Percentiles rank a stretch among this genome's conserved stretches.
These are phyloP conservation scores for Eulemur mongoz DNA, from an alignment of 2,797 vertebrate species.

Conservation along the genomic window DNA sequence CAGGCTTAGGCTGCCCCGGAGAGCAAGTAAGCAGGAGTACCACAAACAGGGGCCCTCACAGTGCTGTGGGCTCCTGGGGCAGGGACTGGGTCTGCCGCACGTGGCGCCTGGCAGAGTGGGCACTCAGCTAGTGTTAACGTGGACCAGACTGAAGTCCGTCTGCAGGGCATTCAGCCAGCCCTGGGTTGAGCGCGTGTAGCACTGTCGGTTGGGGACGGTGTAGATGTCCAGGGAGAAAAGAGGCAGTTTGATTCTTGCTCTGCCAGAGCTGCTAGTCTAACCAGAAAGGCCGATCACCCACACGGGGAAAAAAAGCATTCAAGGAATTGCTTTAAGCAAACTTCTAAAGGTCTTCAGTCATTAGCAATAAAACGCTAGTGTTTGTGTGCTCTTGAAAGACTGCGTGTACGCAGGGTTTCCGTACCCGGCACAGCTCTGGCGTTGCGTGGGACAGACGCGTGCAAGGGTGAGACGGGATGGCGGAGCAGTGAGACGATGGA, in stretches of 20 bases:
- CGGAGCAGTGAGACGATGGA: neutral
- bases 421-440: neutral
- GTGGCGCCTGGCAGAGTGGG: neutral
- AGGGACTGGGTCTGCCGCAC: neutral
- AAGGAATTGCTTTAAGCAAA: neutral
- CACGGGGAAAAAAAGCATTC: too few relatives aligned
- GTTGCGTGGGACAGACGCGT: fast-evolving
- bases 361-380: neutral
- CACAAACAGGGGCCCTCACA: neutral
- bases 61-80: slow-evolving; percentile 34
- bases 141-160: neutral
- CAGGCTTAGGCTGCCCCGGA: slow-evolving; percentile 62
- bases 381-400: neutral
- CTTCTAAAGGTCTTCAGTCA: neutral
- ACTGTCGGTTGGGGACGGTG: neutral
- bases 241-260: neutral
- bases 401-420: fast-evolving
- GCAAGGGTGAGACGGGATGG: neutral
- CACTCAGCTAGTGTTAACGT: fast-evolving
- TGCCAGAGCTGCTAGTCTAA: neutral
- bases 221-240: neutral
- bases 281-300: neutral
- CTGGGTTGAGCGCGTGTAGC: neutral
- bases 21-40: slow-evolving; percentile 57
- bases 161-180: neutral